Evolutionary conservation across 2,888 invertebrate species (phyloP).

Genomic region (Anoplius nigerrimus): DNA sequence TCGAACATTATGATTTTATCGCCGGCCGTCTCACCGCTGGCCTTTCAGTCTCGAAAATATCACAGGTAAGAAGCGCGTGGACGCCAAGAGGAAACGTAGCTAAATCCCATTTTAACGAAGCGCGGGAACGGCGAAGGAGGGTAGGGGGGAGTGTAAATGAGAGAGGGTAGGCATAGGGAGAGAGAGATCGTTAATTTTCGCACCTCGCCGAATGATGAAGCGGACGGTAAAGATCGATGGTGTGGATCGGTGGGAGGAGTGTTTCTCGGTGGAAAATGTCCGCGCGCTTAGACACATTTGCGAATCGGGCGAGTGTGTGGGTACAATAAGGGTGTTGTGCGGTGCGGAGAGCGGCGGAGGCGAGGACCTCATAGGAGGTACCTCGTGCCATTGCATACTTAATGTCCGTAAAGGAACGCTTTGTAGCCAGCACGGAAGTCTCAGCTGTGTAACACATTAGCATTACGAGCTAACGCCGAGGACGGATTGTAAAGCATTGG

Average conservation of each 20-base stretch:
- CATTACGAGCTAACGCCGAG: slow-evolving; percentile 70
- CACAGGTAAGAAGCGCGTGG: too few relatives aligned
- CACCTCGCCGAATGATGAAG: background rate
- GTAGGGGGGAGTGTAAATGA: background rate
- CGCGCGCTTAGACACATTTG: slow-evolving; percentile 7
- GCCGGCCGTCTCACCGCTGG: too few relatives aligned
- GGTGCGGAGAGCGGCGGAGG: slow-evolving; percentile 28
- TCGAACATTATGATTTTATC: too few relatives aligned
- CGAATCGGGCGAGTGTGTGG: slow-evolving; percentile 25
- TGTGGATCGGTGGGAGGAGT: background rate
- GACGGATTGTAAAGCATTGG: slow-evolving; percentile 72
- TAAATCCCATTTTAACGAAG: background rate
- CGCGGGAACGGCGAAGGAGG: too few relatives aligned
- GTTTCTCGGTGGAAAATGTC: slow-evolving; percentile 22
- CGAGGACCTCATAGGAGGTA: slow-evolving; percentile 44
- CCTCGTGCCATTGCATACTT: slow-evolving; percentile 59
- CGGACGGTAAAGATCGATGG: background rate
- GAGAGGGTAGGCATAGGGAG: background rate
- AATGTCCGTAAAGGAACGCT: slow-evolving; percentile 64
- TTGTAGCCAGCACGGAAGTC: slow-evolving; percentile 71
- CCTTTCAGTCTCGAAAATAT: too few relatives aligned
- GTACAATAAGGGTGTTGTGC: slow-evolving; percentile 48
- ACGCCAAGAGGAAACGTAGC: background rate
- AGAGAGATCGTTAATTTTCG: background rate
- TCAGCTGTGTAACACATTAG: slow-evolving; percentile 68